Conservation (phyloP, 2,113 vertebrate species). For the Ophthalmolycus amberensis region DNA sequence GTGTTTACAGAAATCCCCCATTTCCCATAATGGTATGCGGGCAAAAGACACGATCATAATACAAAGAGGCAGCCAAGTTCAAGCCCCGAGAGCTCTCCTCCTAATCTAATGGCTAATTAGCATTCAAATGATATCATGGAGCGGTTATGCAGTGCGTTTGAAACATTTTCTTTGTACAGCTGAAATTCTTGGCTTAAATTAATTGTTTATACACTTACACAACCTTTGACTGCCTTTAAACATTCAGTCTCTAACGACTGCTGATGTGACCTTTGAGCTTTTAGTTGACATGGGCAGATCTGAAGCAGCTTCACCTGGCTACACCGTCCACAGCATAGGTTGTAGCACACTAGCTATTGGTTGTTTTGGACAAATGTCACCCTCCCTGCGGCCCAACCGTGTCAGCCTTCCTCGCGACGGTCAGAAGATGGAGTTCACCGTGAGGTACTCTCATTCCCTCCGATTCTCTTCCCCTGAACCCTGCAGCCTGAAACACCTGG, state of each 20-base stretch:
- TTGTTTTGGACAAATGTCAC: conserved; percentile 62
- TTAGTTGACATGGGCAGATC: conserved; percentile 41
- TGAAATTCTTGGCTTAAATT: conserved; percentile 33
- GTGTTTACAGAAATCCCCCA: conserved; percentile 65
- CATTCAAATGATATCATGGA: conserved; percentile 19
- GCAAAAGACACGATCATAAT: conserved; percentile 56
- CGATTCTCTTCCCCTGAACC: conserved; percentile 29
- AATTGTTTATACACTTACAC: conserved; percentile 34
- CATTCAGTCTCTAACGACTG: conserved; percentile 46
- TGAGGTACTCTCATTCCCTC: conserved; percentile 1
- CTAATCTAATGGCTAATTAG: conserved; percentile 28
- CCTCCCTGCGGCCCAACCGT: conserved; percentile 25
- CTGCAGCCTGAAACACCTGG: conserved; percentile 34
- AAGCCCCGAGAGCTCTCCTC: conserved; percentile 22
- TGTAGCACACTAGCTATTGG: conserved; percentile 21
- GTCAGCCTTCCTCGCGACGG: conserved; percentile 28
- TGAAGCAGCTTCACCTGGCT: conserved; percentile 56
- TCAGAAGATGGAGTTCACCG: conserved; percentile 32
- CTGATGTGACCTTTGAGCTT: conserved; percentile 59
- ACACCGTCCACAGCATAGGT: conserved; percentile 23
- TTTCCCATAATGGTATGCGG: conserved; percentile 65
- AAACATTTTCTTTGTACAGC: conserved; percentile 28
- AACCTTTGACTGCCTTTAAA: conserved; percentile 44
- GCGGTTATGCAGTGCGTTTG: neutral
- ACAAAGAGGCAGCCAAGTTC: conserved; percentile 40